These are phyloP conservation scores for Saccopteryx leptura DNA, from an alignment of 2,113 vertebrate species.

Conservation along the genomic window DNA sequence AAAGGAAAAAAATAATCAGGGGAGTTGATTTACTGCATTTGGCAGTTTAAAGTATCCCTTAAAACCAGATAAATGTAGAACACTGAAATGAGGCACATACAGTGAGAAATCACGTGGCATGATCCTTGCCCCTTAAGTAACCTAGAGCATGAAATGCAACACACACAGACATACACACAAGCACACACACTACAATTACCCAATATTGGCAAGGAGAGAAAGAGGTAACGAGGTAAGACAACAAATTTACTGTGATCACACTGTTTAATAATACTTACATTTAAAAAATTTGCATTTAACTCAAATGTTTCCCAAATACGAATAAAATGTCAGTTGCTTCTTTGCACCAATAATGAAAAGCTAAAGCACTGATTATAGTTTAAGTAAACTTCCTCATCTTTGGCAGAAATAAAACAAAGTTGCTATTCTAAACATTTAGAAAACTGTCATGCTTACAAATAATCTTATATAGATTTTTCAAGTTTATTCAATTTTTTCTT, in stretches of 20 bases:
- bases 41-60: constrained; percentile 9
- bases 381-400: neutral
- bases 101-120: neutral
- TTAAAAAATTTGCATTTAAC: neutral
- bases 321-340: neutral
- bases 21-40: neutral
- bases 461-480: constrained; percentile 46
- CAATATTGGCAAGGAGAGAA: neutral
- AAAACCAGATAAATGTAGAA: neutral
- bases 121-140: neutral
- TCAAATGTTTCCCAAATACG: neutral
- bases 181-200: neutral
- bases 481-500: constrained; percentile 9
- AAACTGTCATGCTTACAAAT: neutral
- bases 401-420: constrained; percentile 24
- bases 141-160: neutral
- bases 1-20: neutral
- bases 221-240: neutral
- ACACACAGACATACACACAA: neutral
- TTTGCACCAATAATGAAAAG: constrained; percentile 48
- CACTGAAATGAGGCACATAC: neutral
- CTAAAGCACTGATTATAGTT: constrained; percentile 28
- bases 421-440: constrained; percentile 9
- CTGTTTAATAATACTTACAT: neutral
- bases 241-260: neutral